Evolutionary conservation across 2,888 invertebrate species (phyloP), one percentile per base, ranked within the genome.

Genomic region (Agonopterix heracliana): DNA sequence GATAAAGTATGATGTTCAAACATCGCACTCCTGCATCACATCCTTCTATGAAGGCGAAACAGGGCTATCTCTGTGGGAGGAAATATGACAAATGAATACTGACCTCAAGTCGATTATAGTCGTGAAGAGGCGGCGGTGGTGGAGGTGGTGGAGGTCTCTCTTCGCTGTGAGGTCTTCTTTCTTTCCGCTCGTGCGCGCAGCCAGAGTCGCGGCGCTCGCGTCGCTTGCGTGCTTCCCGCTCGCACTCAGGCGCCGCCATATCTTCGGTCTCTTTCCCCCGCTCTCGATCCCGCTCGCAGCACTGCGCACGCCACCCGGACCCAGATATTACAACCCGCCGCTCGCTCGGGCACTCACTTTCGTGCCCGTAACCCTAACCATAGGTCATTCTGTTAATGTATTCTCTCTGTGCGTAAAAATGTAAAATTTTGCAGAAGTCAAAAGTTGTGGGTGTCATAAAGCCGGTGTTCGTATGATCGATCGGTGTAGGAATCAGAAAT

Each of bases 121-220:
- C 87, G 57, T 87, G 86, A 7, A 87, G 80, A 45, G 85, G 83
- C 1, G 85, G 83, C 17, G 87, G 76, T 13, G 86, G 85, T 45
- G 83, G 83, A 36, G 86, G 80, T 13, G 85, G 83, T 7, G 81
- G 81, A 8, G 71, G 67, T n/a, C 87, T 71, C 67, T 88, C 88
- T 63, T 88, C 88, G 61, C 88, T 87, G 58, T 82, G 86, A 41
- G 88, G 84, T 49, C 88, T 69, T 44, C 88, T 67, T 57, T 88
- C 88, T 55, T 87, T 88, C 50, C 88, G 71, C 74, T 88, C 89
- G 64, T 85, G 88, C 40, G 85, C 78, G 63, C 81, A 77, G 52
- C 90, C 90, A 50, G 90, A 89, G 67, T 91, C 90, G n/a, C 90
- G 83, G 49, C 90, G 88, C 78, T 91, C 91, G 68, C 91, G 91